These are phyloP conservation scores for Bombus cullumanus DNA, from an alignment of 1,140 invertebrate genomes.

Conservation along the genomic window DNA sequence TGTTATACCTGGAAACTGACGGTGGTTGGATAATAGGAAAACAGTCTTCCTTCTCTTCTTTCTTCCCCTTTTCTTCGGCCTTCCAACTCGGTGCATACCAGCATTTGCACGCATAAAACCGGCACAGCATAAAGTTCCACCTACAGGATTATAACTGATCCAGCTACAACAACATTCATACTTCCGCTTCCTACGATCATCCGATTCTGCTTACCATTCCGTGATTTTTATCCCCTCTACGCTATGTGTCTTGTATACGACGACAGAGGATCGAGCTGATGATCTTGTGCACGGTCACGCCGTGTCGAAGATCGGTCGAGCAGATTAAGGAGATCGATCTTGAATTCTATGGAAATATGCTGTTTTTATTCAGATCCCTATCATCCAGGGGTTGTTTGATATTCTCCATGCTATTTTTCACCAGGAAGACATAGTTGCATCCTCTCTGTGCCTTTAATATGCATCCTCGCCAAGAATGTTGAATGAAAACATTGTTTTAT, in stretches of 20 bases:
- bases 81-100: background rate
- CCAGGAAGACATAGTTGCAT: background rate
- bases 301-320: constrained; percentile 41
- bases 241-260: background rate
- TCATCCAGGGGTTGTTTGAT: constrained; percentile 9
- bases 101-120: constrained; percentile 54
- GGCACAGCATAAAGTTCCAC: constrained; percentile 45
- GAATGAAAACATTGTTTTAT: background rate
- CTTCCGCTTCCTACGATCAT: constrained; percentile 53
- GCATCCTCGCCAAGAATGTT: background rate
- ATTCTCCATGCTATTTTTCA: constrained; percentile 19
- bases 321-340: constrained; percentile 43
- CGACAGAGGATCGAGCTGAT: constrained; percentile 29
- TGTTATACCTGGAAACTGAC: constrained; percentile 42
- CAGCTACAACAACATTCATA: constrained; percentile 7
- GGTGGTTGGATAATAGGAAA: constrained; percentile 58
- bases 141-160: constrained; percentile 41
- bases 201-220: constrained; percentile 25
- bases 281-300: constrained; percentile 16
- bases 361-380: constrained; percentile 43
- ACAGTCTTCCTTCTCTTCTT: constrained; percentile 40
- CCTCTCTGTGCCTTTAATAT: background rate
- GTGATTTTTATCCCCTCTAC: constrained; percentile 21
- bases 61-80: constrained; percentile 10
- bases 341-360: constrained; percentile 46